Evolutionary conservation across 2,888 invertebrate species (phyloP), one percentile per base, ranked within the genome.

Genomic region (Monoplex corrugatus): DNA sequence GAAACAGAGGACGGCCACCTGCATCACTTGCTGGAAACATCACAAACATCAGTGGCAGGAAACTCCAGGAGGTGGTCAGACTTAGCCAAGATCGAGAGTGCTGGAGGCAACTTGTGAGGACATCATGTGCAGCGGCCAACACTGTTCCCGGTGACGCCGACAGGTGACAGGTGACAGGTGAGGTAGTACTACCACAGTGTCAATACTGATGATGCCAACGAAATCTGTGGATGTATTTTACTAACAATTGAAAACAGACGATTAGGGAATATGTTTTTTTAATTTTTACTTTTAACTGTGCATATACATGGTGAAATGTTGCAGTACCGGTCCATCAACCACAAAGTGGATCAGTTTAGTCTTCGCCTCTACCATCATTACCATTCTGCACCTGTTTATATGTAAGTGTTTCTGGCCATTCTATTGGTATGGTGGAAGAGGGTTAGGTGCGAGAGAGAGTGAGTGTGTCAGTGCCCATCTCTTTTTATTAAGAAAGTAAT

Each of bases 281-380:
- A 32, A n/a, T n/a, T 8, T 2, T n/a, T 16, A 68, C 63, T 83
- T 5, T 44, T 78, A 23, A 32, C 78, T 35, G 28, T 82, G 0
- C 43, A 35, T 82, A 40, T 75, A n/a, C n/a, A n/a, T 10, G 57
- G 6, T 89, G 90, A 83, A 90, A 40, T 87, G 45, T 93, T 93
- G 35, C 92, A 95, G 94, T 95, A 95, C 89, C 94, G 95, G 0
- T 94, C 95, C 8, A 94, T 95, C n/a, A 92, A 94, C 85, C 95
- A 95, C 92, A 95, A 94, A 90, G 92, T 95, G 35, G 95, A 94
- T 80, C 88, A 89, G 35, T 87, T 87, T 19, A 92, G 94, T 43
- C 91, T 95, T 72, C 91, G 89, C 78, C 63, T 95, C n/a, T 95
- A 95, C 91, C 91, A 95, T 87, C 90, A 93, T 35, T 95, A 95